Percentiles rank a stretch among this genome's conserved stretches.
phyloP scores from a whole-genome alignment of 2,797 vertebrate genomes.

The Thaleichthys pacificus region DNA sequence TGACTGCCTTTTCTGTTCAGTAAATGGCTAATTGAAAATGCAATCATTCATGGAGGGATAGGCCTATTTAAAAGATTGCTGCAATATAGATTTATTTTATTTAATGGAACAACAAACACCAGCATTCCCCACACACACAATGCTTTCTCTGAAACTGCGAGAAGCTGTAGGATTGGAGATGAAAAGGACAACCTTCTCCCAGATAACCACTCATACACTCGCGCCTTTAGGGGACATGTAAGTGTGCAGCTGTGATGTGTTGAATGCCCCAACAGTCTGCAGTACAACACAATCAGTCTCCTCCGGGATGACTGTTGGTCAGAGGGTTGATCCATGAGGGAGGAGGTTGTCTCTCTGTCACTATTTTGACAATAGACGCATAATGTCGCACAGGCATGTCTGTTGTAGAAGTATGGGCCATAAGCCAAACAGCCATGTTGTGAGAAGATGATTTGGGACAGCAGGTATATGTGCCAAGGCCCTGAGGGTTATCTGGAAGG shows the following conservation, averaged over 20 bases:
- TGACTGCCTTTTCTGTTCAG: constrained; percentile 34
- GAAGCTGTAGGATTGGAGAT: constrained; percentile 28
- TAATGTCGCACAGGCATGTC: too few relatives aligned
- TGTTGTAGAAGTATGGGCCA: too few relatives aligned
- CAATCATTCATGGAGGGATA: constrained; percentile 34
- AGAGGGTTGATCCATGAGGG: not conserved
- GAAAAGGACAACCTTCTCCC: constrained; percentile 14
- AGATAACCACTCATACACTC: constrained; percentile 28
- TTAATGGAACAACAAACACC: constrained; percentile 54
- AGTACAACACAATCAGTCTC: not conserved
- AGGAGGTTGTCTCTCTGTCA: not conserved
- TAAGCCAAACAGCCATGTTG: not conserved
- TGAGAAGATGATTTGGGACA: not conserved
- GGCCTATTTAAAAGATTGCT: constrained; percentile 38
- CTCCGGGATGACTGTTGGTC: not conserved
- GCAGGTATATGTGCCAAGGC: not conserved
- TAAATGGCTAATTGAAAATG: constrained; percentile 36
- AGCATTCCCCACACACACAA: constrained; percentile 46
- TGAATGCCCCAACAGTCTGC: not conserved
- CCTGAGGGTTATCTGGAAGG: not conserved
- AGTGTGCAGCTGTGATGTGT: not conserved
- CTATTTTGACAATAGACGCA: too few relatives aligned
- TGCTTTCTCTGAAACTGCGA: constrained; percentile 58
- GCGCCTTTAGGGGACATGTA: constrained; percentile 35
- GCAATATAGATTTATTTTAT: constrained; percentile 56